phyloP scores from a whole-genome alignment of 2,113 vertebrate species.

The Perccottus glenii region DNA sequence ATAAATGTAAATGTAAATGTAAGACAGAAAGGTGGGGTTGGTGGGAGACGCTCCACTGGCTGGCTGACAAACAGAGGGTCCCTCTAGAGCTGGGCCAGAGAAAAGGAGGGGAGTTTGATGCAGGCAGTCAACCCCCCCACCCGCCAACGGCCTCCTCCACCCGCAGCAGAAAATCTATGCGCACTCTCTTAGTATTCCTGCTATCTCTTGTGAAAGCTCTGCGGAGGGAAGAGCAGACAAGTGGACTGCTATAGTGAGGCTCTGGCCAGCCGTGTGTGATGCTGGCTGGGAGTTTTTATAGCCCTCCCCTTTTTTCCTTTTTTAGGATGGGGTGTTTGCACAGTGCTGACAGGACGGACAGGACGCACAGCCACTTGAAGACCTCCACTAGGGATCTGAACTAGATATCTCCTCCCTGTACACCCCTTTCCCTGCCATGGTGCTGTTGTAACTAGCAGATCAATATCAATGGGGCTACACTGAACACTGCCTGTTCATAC shows the following conservation, averaged over 20 bases:
- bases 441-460: constrained; percentile 23
- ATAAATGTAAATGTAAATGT: too few species aligned
- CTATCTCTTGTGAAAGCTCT: constrained; percentile 73
- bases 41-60: constrained; percentile 79
- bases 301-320: constrained; percentile 35
- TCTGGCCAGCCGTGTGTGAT: constrained; percentile 72
- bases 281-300: constrained; percentile 60
- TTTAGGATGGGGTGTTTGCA: constrained; percentile 70
- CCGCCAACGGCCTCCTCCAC: constrained; percentile 57
- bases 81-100: constrained; percentile 74
- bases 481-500: not conserved
- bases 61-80: constrained; percentile 82
- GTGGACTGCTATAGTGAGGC: constrained; percentile 69
- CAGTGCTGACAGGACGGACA: constrained; percentile 73
- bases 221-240: constrained; percentile 73
- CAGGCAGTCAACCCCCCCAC: constrained; percentile 70
- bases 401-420: constrained; percentile 52
- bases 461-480: constrained; percentile 1
- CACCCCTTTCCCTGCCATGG: constrained; percentile 6
- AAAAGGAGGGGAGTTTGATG: constrained; percentile 79
- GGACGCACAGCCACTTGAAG: constrained; percentile 66
- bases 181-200: constrained; percentile 81
- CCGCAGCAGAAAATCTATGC: constrained; percentile 79
- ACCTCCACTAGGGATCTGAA: constrained; percentile 64
- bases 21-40: constrained; percentile 60